Percentiles rank a stretch among this genome's conserved stretches.
Conservation (phyloP, 2,797 vertebrate species). For the Esox masquinongy region DNA sequence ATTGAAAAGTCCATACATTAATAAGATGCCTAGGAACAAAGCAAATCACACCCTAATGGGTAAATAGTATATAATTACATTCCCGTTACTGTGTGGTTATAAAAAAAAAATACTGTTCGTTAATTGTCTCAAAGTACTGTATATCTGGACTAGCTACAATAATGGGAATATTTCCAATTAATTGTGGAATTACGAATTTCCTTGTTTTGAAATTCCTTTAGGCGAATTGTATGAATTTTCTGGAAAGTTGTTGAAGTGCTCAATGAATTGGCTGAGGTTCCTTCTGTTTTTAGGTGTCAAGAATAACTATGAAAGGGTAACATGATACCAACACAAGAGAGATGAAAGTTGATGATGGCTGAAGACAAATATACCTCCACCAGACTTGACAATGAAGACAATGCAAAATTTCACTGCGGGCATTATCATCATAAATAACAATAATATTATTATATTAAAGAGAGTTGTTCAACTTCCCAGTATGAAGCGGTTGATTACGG, state of each 20-base stretch:
- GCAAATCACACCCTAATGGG: slow-evolving; percentile 48
- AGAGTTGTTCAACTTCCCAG: slow-evolving; percentile 27
- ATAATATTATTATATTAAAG: not conserved
- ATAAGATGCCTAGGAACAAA: slow-evolving; percentile 48
- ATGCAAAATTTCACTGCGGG: not conserved
- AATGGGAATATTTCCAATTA: slow-evolving; percentile 6
- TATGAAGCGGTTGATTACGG: slow-evolving; percentile 31
- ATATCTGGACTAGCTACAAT: slow-evolving; percentile 19
- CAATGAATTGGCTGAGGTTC: not conserved
- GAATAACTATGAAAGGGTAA: not conserved
- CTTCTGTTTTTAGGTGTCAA: not conserved
- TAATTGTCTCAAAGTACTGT: slow-evolving; percentile 17
- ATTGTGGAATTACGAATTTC: not conserved
- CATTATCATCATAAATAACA: not conserved
- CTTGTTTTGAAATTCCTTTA: slow-evolving; percentile 12
- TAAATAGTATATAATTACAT: slow-evolving; percentile 60
- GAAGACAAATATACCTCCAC: not conserved
- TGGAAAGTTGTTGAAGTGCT: slow-evolving; percentile 2
- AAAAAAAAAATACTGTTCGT: slow-evolving; percentile 21
- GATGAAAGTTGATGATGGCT: not conserved
- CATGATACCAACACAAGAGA: not conserved
- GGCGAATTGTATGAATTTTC: slow-evolving; percentile 13
- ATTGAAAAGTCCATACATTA: slow-evolving; percentile 50
- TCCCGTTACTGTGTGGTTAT: slow-evolving; percentile 25
- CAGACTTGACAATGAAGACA: not conserved